Evolutionary conservation across 2,797 vertebrate genomes (phyloP), one percentile per base, ranked within the genome.

Genomic region (Myotis vivesi): DNA sequence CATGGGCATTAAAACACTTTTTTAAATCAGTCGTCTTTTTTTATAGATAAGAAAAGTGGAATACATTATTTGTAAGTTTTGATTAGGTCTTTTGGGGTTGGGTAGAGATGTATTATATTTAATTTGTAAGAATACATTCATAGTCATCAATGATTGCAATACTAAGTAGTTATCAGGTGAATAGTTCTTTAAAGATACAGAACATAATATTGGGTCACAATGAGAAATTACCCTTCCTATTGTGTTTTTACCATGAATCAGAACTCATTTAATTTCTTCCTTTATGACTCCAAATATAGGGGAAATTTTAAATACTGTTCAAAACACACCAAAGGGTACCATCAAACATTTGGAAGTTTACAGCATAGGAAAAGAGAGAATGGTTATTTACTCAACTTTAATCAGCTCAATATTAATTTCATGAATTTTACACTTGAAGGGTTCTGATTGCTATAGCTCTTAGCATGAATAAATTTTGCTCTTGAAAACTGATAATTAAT

Each of bases 401-500:
- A 97, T 98, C 91, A 77, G 89, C 87, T 98, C 92, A 94, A 89
- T 96, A 96, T 94, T 97, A 96, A 97, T 98, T 98, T 97, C 87
- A 68, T 95, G 97, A 96, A 96, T 98, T 98, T 98, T 98, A 97
- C 88, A 98, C 97, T 92, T 98, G 83, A 96, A 98, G 81, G 69
- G 97, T 93, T 97, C 1, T 0, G 90, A 94, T 96, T 98, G 97
- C 96, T 97, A 73, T 92, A 97, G 90, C 96, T 19, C 1, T 97
- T 98, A 98, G 97, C 96, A 87, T 97, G 97, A 98, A 98, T 97
- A 98, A 98, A 97, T 96, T 97, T 96, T 96, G 87, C 97, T 97
- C 95, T 97, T 97, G 94, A 97, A 97, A 98, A 98, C 94, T 92
- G 97, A 97, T 98, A 98, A 98, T 98, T 99, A 98, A 98, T 98